These are phyloP conservation scores for Oncorhynchus kisutch DNA, from an alignment of 2,113 vertebrate genomes.

Conservation along the genomic window DNA sequence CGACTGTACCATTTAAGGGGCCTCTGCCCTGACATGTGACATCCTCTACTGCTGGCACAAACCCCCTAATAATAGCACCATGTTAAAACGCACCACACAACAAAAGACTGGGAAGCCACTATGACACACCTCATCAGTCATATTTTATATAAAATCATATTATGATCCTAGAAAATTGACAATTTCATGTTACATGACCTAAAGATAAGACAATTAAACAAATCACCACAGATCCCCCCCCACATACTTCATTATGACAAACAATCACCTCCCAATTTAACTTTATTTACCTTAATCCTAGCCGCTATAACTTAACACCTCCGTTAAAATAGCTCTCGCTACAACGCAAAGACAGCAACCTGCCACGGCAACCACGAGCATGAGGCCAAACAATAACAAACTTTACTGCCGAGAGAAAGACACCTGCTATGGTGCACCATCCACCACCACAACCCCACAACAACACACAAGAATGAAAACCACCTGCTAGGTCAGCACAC, in stretches of 20 bases:
- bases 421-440: background rate
- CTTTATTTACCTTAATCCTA: background rate
- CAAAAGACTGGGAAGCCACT: constrained; percentile 23
- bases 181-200: too few relatives aligned
- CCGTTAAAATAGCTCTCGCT: background rate
- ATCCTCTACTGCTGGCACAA: constrained; percentile 47
- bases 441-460: background rate
- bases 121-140: background rate
- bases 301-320: constrained; percentile 34
- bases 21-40: constrained; percentile 55
- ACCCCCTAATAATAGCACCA: constrained; percentile 58
- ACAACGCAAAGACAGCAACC: background rate
- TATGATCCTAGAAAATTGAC: too few relatives aligned
- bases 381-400: background rate
- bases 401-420: background rate
- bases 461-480: background rate
- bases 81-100: constrained; percentile 10
- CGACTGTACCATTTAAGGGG: constrained; percentile 56
- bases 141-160: too few relatives aligned
- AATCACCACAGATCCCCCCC: constrained; percentile 42
- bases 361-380: background rate
- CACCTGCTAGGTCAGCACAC: too few relatives aligned
- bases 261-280: too few relatives aligned
- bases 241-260: constrained; percentile 12
- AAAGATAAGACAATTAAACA: constrained; percentile 12